phyloP scores from a whole-genome alignment of 2,888 invertebrate species.

The Chironomus riparius region DNA sequence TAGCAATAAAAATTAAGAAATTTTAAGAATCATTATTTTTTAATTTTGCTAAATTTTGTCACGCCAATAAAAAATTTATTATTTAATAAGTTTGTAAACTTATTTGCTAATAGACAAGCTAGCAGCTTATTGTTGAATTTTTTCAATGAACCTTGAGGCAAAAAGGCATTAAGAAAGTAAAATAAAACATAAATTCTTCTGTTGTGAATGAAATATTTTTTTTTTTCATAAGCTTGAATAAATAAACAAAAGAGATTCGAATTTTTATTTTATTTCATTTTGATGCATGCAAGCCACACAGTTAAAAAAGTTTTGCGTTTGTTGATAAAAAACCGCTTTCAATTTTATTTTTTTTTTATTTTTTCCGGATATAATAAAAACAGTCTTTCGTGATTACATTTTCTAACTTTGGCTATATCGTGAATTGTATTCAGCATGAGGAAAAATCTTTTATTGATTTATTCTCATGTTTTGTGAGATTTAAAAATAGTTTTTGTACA shows the following conservation, averaged over 20 bases:
- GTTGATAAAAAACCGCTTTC: not conserved
- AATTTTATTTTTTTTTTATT: no score
- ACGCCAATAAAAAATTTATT: slow-evolving; percentile 5
- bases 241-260: not conserved
- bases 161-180: not conserved
- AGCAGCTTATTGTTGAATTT: not conserved
- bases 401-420: no score
- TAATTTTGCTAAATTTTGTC: not conserved
- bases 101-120: not conserved
- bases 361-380: no score
- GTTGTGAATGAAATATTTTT: no score
- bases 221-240: no score
- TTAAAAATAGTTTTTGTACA: no score
- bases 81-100: not conserved
- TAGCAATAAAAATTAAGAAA: slow-evolving; percentile 7
- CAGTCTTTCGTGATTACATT: no score
- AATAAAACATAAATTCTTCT: no score
- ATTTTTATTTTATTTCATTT: not conserved
- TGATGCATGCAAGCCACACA: no score
- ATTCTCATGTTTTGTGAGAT: no score
- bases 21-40: not conserved
- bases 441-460: no score
- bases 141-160: not conserved
- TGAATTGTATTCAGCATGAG: no score
- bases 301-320: not conserved